These are phyloP conservation scores for Chymomyza procnemis DNA, from an alignment of 2,888 invertebrate species.

Conservation along the genomic window DNA sequence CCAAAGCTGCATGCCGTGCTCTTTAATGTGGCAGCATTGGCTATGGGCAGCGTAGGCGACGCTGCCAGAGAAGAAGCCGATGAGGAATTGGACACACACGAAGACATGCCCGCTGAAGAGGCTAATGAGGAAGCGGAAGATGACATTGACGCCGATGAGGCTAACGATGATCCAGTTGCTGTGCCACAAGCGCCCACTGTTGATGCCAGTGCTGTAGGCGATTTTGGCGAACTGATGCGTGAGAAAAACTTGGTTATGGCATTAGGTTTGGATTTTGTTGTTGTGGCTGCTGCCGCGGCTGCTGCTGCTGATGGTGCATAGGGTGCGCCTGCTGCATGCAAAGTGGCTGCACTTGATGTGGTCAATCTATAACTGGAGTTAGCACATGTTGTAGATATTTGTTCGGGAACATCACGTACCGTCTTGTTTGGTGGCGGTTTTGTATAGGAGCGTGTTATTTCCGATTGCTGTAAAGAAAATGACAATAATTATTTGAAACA, in stretches of 20 bases:
- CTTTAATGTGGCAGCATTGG: constrained; percentile 75
- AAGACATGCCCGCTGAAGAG: constrained; percentile 60
- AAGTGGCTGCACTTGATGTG: constrained; percentile 30
- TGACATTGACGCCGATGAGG: constrained; percentile 68
- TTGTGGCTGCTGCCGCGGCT: constrained; percentile 23
- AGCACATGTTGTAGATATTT: constrained; percentile 58
- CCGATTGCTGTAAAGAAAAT: constrained; percentile 82
- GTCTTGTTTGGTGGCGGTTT: constrained; percentile 85
- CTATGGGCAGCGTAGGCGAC: constrained; percentile 69
- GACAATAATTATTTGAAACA: too few relatives aligned
- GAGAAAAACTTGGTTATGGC: constrained; percentile 78
- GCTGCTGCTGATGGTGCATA: constrained; percentile 18
- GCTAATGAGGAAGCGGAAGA: constrained; percentile 68
- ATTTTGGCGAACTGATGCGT: constrained; percentile 78
- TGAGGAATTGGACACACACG: constrained; percentile 60
- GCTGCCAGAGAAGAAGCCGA: constrained; percentile 70
- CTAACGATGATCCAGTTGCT: constrained; percentile 54
- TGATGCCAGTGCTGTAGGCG: constrained; percentile 71
- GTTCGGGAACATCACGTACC: constrained; percentile 83
- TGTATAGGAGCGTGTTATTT: constrained; percentile 84
- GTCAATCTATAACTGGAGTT: constrained; percentile 41
- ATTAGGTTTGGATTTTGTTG: constrained; percentile 77
- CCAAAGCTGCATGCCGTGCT: constrained; percentile 75
- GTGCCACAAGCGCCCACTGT: constrained; percentile 31
- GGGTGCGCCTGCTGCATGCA: constrained; percentile 36